Percentiles rank a stretch among this genome's conserved stretches.
Conservation (phyloP, 1,140 invertebrate genomes). For the Anastrepha ludens region DNA sequence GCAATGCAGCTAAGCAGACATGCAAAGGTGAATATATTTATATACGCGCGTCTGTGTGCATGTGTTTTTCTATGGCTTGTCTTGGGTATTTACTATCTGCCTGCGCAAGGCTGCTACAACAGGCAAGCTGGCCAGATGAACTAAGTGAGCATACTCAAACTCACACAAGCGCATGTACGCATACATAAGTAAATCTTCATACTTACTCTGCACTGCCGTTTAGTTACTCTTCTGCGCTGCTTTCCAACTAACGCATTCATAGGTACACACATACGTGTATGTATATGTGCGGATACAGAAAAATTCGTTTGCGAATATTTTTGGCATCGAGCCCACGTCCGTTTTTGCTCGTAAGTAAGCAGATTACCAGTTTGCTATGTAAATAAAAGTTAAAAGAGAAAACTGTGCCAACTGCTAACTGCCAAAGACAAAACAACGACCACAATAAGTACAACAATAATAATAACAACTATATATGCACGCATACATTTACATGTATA, state of each 20-base stretch:
- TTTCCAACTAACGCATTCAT: not conserved
- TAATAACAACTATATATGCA: not conserved
- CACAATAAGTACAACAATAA: not conserved
- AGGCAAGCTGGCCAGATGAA: not conserved
- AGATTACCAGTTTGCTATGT: conserved; percentile 44
- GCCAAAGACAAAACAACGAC: conserved; percentile 7
- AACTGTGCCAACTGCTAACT: conserved; percentile 33
- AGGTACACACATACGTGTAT: not conserved
- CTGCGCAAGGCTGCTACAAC: not conserved
- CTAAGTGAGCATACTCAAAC: not conserved
- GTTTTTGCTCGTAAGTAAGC: conserved; percentile 39
- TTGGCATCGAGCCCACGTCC: not conserved
- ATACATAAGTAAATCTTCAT: not conserved
- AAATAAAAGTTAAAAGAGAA: conserved; percentile 49
- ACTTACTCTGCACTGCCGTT: not conserved
- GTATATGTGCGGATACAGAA: not conserved
- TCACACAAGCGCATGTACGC: not conserved
- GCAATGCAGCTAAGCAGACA: not conserved
- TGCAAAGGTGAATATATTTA: not conserved
- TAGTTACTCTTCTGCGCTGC: not conserved
- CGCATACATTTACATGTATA: not conserved
- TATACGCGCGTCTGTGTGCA: not conserved
- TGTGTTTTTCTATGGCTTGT: not conserved
- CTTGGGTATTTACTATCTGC: conserved; percentile 2
- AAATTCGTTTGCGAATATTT: not conserved